Percentiles rank a stretch among this genome's conserved stretches.
These are phyloP conservation scores for Ypsolopha sequella DNA, from an alignment of 2,888 invertebrate species.

Conservation along the genomic window DNA sequence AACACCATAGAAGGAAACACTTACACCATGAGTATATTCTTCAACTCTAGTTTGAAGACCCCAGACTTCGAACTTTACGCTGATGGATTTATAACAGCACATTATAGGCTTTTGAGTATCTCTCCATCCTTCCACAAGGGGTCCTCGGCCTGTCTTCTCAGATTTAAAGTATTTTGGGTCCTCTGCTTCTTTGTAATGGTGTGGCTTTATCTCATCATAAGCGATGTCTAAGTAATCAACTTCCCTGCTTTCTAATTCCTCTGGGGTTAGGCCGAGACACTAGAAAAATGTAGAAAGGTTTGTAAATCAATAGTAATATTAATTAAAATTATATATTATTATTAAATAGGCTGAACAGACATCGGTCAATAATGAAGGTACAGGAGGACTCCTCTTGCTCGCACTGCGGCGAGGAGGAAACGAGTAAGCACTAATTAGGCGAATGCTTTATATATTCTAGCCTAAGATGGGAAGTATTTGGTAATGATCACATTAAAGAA, in stretches of 20 bases:
- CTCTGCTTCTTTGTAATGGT: conserved; percentile 91
- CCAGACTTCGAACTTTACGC: conserved; percentile 92
- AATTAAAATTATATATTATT: neutral
- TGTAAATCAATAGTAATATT: neutral
- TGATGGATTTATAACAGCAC: conserved; percentile 93
- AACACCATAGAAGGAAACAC: conserved; percentile 15
- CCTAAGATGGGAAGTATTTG: too few species aligned
- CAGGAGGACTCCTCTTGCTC: too few species aligned
- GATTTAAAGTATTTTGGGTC: conserved; percentile 90
- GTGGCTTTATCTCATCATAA: conserved; percentile 86
- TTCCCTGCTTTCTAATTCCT: conserved; percentile 78
- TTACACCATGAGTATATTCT: conserved; percentile 86
- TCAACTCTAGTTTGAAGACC: conserved; percentile 91
- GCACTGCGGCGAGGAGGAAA: too few species aligned
- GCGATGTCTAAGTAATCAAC: conserved; percentile 91
- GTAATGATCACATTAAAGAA: too few species aligned
- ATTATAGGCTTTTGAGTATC: conserved; percentile 82
- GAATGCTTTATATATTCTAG: too few species aligned
- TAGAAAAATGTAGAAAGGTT: conserved; percentile 34
- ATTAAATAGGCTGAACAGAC: too few species aligned
- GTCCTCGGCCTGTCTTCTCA: conserved; percentile 85
- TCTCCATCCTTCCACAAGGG: conserved; percentile 87
- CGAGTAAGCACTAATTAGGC: too few species aligned
- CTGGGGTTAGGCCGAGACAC: conserved; percentile 80
- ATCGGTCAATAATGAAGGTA: too few species aligned